Base-by-base conservation (phyloP, 2,113 vertebrate species). In the Cyanoderma ruficeps region DNA sequence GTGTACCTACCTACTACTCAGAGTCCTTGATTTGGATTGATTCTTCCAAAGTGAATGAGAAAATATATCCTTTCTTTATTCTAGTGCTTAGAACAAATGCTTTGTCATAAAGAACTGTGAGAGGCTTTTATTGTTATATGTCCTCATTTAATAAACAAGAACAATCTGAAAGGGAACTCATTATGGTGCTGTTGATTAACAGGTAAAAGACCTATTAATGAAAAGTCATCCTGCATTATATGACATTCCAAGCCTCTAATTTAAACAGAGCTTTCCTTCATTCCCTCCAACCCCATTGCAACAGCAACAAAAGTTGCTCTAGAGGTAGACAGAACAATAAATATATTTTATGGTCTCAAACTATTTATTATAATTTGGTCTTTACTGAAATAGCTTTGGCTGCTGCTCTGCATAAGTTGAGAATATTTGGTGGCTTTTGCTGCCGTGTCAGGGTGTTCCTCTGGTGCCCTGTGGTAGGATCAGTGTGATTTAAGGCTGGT, bases 251-350 rank as follows among this genome's bases (percentile, higher is more conserved):
- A 85, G 67, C 21, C 28, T 72, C 81, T 87, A 71, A 94, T 82
- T 94, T 76, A 78, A 93, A 46, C 6, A 61, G 57, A 72, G 7
- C 83, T 84, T 92, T 87, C 50, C 87, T 93, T 85, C 42, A 30
- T 65, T 46, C 50, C 37, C 28, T 42, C 7, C 42, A 72, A 13
- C 21, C 13, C 78, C 84, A 86, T 91, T 74, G 90, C 64, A 96
- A 93, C 94, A 89, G 30, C 55, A 74, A 92, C 74, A 96, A 64
- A 91, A 97, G 84, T 72, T 89, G 11, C 42, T 85, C 23, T 56
- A 84, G 78, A 57, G 50, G 41, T 57, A 87, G 64, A 39, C 53
- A 72, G 74, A 94, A 74, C 25, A 90, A 88, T 72, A 87, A 93
- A 94, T 79, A 53, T 17, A n/a, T 92, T 88, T 92, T 80, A 86